Base-by-base conservation (phyloP, 2,113 vertebrate genomes). In the Neolamprologus sp. region DNA sequence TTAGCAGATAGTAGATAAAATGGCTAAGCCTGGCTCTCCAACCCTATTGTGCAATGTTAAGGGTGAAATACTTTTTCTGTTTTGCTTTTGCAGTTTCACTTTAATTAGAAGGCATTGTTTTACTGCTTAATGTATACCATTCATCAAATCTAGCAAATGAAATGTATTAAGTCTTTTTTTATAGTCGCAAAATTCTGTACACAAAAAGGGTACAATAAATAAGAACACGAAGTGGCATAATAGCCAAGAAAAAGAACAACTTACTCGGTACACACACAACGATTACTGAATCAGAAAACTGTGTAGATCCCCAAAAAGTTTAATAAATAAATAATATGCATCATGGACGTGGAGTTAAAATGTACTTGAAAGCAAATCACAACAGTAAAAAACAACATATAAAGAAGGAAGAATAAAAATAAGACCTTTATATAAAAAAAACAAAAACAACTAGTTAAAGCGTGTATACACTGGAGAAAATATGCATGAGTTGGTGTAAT, bases 41-140 rank as follows among this genome's bases (percentile, higher is more conserved):
- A 19, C 42, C 16, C 42, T 49, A 7, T 47, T 75, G 40, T 75
- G 1, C 23, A 28, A 28, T 47, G 40, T 28, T 73, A 47, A 19
- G 8, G 40, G 14, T 7, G 17, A 78, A 78, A 31, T 28, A n/a
- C 45, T 75, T 26, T 45, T 47, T 12, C 16, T 45, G 40, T 68
- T 71, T 71, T 71, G 37, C 40, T 75, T 47, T 75, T 75, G 42
- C 9, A 75, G 42, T 75, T 75, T 47, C 42, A 47, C 14, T 45
- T 28, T n/a, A 49, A 49, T 31, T 31, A 19, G 42, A 78, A 78
- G 2, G 9, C 23, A 49, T 31, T 0, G 26, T 19, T 49, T 49
- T 49, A 49, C 23, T 78, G 7, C 6, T 31, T 47, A 0, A 7
- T 47, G 23, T 28, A 28, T 19, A 47, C 23, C 21, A 26, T 80